A percentile compares a stretch with the other conserved stretches of the same genome.
These are phyloP conservation scores for Mus minutoides DNA, from an alignment of 2,797 vertebrate species.

Conservation along the genomic window DNA sequence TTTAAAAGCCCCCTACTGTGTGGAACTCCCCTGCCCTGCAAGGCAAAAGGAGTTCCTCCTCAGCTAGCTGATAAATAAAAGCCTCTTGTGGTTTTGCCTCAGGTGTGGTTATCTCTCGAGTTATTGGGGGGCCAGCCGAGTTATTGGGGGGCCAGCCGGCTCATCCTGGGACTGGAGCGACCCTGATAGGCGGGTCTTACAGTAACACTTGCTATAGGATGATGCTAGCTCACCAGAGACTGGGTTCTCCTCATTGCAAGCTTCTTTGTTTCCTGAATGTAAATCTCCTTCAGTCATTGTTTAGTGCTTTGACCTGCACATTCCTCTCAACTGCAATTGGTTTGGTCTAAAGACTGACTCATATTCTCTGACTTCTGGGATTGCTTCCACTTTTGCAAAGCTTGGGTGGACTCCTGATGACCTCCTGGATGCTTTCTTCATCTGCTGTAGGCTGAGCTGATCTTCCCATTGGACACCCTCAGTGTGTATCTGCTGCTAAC, in stretches of 20 bases:
- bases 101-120: no score
- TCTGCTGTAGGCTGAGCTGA: background rate
- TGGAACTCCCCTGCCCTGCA: no score
- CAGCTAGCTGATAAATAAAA: no score
- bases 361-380: background rate
- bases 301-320: background rate
- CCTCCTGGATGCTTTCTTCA: background rate
- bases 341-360: background rate
- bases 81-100: no score
- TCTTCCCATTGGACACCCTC: background rate
- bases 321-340: background rate
- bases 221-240: conserved; percentile 87
- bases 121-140: no score
- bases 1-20: no score
- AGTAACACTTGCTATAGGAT: conserved; percentile 85
- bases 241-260: conserved; percentile 84
- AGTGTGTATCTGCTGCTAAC: background rate
- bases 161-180: no score
- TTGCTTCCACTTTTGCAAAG: background rate
- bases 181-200: no score
- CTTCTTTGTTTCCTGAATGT: no score
- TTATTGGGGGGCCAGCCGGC: no score
- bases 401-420: background rate
- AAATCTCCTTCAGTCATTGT: background rate
- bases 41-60: no score